Evolutionary conservation across 2,113 vertebrate genomes (phyloP).

Genomic region (Nettapus auritus): DNA sequence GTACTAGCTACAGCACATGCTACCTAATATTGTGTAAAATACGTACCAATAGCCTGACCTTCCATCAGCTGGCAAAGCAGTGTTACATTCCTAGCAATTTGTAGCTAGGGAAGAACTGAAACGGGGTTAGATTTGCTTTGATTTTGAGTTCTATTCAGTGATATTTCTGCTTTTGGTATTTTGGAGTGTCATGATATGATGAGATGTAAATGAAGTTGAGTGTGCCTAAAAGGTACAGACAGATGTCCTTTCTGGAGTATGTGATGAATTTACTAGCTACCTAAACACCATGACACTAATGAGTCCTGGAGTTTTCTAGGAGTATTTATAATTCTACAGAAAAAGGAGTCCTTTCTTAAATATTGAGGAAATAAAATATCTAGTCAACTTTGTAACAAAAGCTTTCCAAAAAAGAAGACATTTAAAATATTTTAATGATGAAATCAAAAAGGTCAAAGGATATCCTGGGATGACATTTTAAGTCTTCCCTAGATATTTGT

Average conservation of each 20-base stretch:
- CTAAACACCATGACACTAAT: neutral
- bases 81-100: neutral
- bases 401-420: neutral
- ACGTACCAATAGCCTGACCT: neutral
- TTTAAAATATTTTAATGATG: neutral
- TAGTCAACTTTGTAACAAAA: neutral
- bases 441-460: neutral
- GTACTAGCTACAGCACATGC: neutral
- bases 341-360: neutral
- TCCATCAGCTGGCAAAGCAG: neutral
- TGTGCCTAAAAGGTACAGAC: neutral
- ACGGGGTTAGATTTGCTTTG: neutral
- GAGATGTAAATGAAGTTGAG: neutral
- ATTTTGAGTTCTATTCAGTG: neutral
- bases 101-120: neutral
- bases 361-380: neutral
- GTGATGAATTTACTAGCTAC: neutral
- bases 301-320: neutral
- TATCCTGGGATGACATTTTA: neutral
- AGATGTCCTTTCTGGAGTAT: neutral
- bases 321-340: neutral
- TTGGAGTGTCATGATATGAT: neutral
- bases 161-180: neutral
- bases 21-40: neutral
- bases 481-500: constrained; percentile 58